Conservation (phyloP, 2,113 vertebrate species). For the Stercorarius parasiticus region DNA sequence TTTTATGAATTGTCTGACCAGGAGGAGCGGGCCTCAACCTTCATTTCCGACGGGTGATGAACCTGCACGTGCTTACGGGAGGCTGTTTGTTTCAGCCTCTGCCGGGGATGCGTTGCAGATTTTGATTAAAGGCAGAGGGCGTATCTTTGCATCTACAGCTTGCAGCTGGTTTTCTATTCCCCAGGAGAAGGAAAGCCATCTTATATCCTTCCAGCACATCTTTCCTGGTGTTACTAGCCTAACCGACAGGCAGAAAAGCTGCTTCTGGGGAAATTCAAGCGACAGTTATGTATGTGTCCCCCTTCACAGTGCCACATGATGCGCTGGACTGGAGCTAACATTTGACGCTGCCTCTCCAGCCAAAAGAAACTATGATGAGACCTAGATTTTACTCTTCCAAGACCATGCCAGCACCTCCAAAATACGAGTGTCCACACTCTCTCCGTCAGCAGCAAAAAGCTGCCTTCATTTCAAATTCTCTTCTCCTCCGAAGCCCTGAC, state of each 20-base stretch:
- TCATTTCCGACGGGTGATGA: neutral
- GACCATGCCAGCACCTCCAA: neutral
- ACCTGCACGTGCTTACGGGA: neutral
- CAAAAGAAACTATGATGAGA: neutral
- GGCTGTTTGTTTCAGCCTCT: neutral
- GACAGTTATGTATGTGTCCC: accelerated
- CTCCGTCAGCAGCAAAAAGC: neutral
- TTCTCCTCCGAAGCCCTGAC: neutral
- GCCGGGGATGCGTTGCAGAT: neutral
- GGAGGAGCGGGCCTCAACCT: neutral
- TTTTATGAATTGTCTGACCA: neutral
- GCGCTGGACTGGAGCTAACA: neutral
- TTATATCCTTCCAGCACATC: neutral
- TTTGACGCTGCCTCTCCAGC: neutral
- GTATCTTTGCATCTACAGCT: neutral
- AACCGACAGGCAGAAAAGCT: neutral
- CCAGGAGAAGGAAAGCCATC: neutral
- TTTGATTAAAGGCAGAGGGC: neutral
- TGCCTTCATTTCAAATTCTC: neutral
- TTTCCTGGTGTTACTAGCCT: neutral
- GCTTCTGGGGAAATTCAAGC: neutral
- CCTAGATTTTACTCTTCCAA: neutral
- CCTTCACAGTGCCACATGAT: neutral
- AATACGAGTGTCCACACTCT: neutral
- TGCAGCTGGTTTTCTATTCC: neutral